Evolutionary conservation across 2,888 invertebrate species (phyloP).

Genomic region (Octodonta nipae): DNA sequence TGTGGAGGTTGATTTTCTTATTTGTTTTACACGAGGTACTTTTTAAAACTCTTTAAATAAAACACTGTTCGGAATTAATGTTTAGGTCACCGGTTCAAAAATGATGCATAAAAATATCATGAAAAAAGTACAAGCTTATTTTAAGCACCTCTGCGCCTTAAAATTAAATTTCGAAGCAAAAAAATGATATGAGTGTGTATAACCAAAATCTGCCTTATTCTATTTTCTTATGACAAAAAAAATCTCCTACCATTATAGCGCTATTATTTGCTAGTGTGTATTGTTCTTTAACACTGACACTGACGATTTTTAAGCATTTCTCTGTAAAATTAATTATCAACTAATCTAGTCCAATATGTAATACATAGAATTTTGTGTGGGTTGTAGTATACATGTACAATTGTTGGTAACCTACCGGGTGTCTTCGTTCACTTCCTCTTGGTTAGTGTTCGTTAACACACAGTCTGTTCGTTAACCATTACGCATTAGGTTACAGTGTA

Average conservation of each 20-base stretch:
- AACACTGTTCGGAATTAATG: constrained; percentile 36
- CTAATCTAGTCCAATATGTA: constrained; percentile 40
- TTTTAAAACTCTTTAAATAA: too few relatives aligned
- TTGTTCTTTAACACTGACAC: constrained; percentile 37
- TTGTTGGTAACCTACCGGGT: constrained; percentile 39
- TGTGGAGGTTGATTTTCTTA: constrained; percentile 27
- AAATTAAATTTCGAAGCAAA: constrained; percentile 45
- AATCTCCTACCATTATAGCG: constrained; percentile 41
- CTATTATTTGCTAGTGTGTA: constrained; percentile 39
- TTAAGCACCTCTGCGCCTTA: constrained; percentile 63
- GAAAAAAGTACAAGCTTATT: constrained; percentile 60
- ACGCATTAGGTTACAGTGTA: not conserved
- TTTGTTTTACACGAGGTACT: constrained; percentile 32
- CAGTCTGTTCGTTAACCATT: constrained; percentile 25
- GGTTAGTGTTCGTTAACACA: constrained; percentile 23
- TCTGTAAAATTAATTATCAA: constrained; percentile 36
- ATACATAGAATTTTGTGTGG: constrained; percentile 43
- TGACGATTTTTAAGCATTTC: constrained; percentile 38
- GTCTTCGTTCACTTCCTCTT: constrained; percentile 30
- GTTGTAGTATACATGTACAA: constrained; percentile 45
- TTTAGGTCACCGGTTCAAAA: constrained; percentile 47
- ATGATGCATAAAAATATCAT: constrained; percentile 41
- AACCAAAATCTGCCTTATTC: constrained; percentile 58
- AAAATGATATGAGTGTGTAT: constrained; percentile 44
- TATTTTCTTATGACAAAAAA: constrained; percentile 45